Evolutionary conservation across 2,888 invertebrate genomes (phyloP), one percentile per base, ranked within the genome.

Genomic region (Tethea ocularis): DNA sequence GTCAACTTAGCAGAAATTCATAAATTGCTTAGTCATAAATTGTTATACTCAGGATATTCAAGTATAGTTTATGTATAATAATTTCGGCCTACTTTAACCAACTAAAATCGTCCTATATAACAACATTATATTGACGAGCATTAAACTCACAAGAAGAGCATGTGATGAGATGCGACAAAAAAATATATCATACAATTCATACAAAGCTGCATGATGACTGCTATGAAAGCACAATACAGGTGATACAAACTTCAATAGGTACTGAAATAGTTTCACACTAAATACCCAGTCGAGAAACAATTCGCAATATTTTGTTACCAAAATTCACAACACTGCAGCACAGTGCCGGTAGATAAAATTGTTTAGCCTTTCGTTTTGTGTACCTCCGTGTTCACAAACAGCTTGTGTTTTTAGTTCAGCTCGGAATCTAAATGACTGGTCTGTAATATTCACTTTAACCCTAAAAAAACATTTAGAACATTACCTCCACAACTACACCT

Each of bases 341-440:
- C 46, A 20, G 46, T 46, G 46, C 46, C 8, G 26, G 52, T 65
- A 68, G 68, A 71, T 69, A 63, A 67, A 73, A 33, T 64, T 67
- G 61, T 68, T 58, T 55, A 52, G 52, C 57, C 62, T 64, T 67
- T 71, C 63, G 59, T 74, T 74, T 77, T 73, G 60, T 60, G 64
- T 64, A 69, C 60, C 62, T 29, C 10, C 29, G 29, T 68, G 63
- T 65, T 70, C 68, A 68, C 66, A 69, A 71, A 67, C 67, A 61
- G 63, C 62, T 63, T 38, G 53, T 57, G 56, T 59, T 62, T 33
- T 52, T 56, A 57, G 52, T 54, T n/a, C 20, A n/a, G n/a, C 20
- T 20, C 6, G 46, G 15, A 41, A 17, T 46, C 46, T 41, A 15
- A 46, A 46, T 3, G 10, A 20, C 10, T 15, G 17, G 17, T 17